Conservation (phyloP, 2,113 vertebrate genomes). For the Panthera tigris region DNA sequence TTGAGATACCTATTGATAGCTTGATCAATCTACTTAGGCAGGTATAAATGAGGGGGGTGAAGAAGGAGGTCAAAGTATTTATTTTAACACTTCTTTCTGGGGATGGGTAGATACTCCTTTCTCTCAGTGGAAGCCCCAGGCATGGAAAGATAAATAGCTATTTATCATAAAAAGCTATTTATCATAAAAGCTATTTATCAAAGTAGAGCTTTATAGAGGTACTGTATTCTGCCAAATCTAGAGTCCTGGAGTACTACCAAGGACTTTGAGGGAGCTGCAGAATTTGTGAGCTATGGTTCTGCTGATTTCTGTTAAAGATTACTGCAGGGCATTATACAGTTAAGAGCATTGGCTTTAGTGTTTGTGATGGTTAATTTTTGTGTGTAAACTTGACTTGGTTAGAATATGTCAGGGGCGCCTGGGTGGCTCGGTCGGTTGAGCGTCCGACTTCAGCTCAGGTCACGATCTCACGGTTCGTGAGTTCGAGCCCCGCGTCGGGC, state of each 20-base stretch:
- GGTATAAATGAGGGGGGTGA: background rate
- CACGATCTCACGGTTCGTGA: too few species aligned
- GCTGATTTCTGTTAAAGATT: background rate
- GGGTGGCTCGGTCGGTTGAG: too few species aligned
- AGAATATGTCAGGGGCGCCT: background rate
- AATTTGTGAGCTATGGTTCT: background rate
- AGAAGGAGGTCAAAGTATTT: background rate
- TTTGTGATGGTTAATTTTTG: conserved; percentile 7
- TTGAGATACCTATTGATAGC: background rate
- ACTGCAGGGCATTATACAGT: background rate
- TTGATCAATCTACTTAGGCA: background rate
- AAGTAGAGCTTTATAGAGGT: background rate
- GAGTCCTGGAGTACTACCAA: background rate
- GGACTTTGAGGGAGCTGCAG: background rate
- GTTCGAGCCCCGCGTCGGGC: too few species aligned
- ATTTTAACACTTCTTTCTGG: background rate
- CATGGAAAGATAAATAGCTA: background rate
- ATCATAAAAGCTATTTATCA: background rate
- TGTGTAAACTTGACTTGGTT: background rate
- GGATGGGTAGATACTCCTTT: background rate
- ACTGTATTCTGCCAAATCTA: background rate
- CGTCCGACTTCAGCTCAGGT: too few species aligned
- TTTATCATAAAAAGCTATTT: background rate
- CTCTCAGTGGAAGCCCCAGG: background rate
- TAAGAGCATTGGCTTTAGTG: background rate